phyloP scores from a whole-genome alignment of 2,888 invertebrate species.

The Rhagium mordax region DNA sequence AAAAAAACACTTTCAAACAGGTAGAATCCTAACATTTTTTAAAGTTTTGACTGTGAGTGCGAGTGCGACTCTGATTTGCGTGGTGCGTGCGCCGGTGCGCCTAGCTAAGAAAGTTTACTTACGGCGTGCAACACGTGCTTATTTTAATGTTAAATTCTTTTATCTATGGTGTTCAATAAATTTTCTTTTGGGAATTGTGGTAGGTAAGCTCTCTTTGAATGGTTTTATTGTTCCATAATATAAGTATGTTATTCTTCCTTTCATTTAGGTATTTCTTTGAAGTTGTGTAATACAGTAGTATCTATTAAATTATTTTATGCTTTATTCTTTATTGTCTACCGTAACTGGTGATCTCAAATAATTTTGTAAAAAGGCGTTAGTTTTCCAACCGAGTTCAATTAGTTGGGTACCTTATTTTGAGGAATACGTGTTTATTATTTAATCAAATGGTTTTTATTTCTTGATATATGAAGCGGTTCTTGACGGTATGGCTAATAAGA shows the following conservation, averaged over 20 bases:
- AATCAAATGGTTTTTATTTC: background rate
- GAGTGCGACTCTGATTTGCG: background rate
- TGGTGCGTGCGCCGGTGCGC: background rate
- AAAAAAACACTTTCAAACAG: too few species aligned
- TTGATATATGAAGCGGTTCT: background rate
- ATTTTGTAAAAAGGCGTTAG: too few species aligned
- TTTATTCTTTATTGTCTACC: too few species aligned
- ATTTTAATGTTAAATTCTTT: too few species aligned
- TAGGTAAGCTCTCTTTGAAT: background rate
- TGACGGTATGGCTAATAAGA: slow-evolving; percentile 43
- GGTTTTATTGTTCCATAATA: background rate
- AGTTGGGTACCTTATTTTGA: too few species aligned
- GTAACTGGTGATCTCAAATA: too few species aligned
- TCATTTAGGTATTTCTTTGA: too few species aligned
- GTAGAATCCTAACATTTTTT: too few species aligned
- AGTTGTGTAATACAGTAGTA: too few species aligned
- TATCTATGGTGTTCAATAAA: background rate
- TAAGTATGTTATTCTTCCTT: background rate
- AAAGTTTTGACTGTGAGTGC: too few species aligned
- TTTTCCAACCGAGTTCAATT: background rate
- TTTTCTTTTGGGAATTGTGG: background rate
- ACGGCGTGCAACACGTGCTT: background rate
- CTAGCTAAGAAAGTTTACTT: background rate
- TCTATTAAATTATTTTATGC: too few species aligned
- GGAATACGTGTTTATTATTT: too few species aligned